These are phyloP conservation scores for Empidonax alnorum DNA, from an alignment of 2,113 vertebrate genomes.

Conservation along the genomic window DNA sequence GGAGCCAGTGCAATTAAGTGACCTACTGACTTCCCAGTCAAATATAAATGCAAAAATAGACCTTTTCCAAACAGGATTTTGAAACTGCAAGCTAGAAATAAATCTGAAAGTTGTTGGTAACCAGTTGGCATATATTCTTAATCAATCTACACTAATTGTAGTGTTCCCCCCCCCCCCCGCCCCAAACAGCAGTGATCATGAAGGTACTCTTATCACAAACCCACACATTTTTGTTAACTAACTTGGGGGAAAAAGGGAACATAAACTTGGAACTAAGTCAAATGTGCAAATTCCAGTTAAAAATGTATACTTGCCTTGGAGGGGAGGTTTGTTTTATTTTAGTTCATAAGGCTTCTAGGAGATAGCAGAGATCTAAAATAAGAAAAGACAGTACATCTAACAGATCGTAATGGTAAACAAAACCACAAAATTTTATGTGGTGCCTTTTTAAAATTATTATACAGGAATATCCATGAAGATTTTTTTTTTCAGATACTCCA, in stretches of 20 bases:
- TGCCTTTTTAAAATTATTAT: constrained; percentile 15
- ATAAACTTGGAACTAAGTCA: constrained; percentile 63
- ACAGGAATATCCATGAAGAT: neutral
- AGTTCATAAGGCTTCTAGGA: constrained; percentile 33
- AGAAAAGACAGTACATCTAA: constrained; percentile 15
- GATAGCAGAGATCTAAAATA: constrained; percentile 49
- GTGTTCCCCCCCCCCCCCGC: neutral
- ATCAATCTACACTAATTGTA: neutral
- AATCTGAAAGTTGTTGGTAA: neutral
- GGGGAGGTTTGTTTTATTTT: constrained; percentile 51
- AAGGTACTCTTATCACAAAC: constrained; percentile 29
- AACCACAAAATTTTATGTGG: neutral
- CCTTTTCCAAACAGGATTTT: neutral
- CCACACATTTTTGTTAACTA: constrained; percentile 41
- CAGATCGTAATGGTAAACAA: constrained; percentile 39
- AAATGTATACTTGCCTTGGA: constrained; percentile 52
- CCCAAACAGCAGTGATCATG: neutral
- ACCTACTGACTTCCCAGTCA: neutral
- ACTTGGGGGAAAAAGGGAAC: constrained; percentile 39
- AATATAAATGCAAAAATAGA: neutral
- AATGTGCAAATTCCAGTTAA: constrained; percentile 55
- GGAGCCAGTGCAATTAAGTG: neutral
- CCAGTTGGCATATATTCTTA: neutral
- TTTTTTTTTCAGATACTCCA: neutral
- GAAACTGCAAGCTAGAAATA: neutral